A percentile compares a stretch with the other conserved stretches of the same genome.
Evolutionary conservation across 2,113 vertebrate genomes (phyloP).

Genomic region (Actenoides hombroni): DNA sequence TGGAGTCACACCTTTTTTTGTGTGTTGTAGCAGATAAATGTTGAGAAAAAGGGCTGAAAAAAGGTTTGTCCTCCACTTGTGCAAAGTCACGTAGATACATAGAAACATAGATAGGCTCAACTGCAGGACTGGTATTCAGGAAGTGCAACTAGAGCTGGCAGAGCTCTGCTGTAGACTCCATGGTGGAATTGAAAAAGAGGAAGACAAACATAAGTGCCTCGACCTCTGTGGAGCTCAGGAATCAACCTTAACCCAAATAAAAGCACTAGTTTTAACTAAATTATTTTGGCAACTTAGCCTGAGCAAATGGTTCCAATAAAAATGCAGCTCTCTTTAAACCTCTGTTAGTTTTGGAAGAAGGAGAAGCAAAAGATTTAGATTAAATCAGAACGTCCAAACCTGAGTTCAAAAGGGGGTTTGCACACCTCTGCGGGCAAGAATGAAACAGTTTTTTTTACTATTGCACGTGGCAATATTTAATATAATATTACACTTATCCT

Average conservation of each 20-base stretch:
- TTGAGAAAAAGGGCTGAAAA: neutral
- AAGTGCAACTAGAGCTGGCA: slow-evolving; percentile 11
- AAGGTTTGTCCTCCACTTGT: neutral
- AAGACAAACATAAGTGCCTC: slow-evolving; percentile 36
- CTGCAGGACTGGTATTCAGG: neutral
- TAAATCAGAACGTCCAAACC: slow-evolving; percentile 63
- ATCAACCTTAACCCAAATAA: slow-evolving; percentile 75
- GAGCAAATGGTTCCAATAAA: slow-evolving; percentile 78
- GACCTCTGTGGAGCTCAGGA: slow-evolving; percentile 59
- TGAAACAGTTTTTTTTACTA: slow-evolving; percentile 53
- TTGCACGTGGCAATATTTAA: slow-evolving; percentile 77
- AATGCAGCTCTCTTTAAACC: slow-evolving; percentile 64
- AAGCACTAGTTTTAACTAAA: slow-evolving; percentile 70
- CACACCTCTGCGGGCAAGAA: slow-evolving; percentile 56
- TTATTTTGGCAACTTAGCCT: slow-evolving; percentile 69
- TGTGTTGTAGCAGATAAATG: neutral
- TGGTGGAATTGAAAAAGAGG: slow-evolving; percentile 5
- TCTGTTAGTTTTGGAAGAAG: slow-evolving; percentile 73
- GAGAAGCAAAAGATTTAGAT: slow-evolving; percentile 67
- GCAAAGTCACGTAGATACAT: neutral
- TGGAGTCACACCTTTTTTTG: neutral
- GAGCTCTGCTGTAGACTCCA: neutral
- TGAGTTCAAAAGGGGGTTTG: slow-evolving; percentile 53
- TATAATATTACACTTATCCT: slow-evolving; percentile 72
- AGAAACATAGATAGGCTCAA: neutral